Percentiles rank a stretch among this genome's conserved stretches.
Conservation (phyloP, 2,888 invertebrate genomes). For the Caenorhabditis uteleia region DNA sequence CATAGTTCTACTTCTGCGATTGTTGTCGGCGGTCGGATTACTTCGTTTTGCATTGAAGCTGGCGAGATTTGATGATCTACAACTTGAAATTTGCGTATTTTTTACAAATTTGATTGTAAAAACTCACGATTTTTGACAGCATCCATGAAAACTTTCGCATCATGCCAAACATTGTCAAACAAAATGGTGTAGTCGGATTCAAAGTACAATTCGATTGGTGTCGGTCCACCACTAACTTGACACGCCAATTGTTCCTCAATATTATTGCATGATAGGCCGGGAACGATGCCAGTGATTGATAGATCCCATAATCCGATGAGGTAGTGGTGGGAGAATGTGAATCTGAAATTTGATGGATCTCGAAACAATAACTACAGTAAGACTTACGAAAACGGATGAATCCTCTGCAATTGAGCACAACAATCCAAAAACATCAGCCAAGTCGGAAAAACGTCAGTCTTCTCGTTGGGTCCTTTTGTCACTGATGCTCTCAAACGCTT, state of each 20-base stretch:
- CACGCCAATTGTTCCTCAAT: constrained; percentile 34
- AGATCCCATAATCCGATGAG: constrained; percentile 90
- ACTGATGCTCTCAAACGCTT: not conserved
- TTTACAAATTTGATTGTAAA: not conserved
- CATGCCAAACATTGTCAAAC: constrained; percentile 43
- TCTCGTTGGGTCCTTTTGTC: constrained; percentile 4
- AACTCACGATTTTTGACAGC: constrained; percentile 12
- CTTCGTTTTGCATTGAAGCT: constrained; percentile 10
- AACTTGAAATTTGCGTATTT: not conserved
- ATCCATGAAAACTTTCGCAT: constrained; percentile 33
- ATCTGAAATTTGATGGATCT: constrained; percentile 70
- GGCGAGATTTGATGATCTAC: constrained; percentile 13
- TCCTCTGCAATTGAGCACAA: constrained; percentile 87
- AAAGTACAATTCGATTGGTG: constrained; percentile 41
- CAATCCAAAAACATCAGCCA: constrained; percentile 91
- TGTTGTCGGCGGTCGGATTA: constrained; percentile 44
- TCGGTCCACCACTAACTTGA: constrained; percentile 34
- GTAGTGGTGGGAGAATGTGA: constrained; percentile 90
- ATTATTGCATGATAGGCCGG: constrained; percentile 77
- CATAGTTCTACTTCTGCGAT: constrained; percentile 43
- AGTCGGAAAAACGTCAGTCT: constrained; percentile 75
- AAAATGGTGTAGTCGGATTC: constrained; percentile 30
- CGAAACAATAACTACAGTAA: not conserved
- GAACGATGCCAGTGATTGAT: constrained; percentile 85
- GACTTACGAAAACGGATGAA: constrained; percentile 69